A percentile compares a stretch with the other conserved stretches of the same genome.
These are phyloP conservation scores for Acanthochromis polyacanthus DNA, from an alignment of 2,113 vertebrate species.

Conservation along the genomic window DNA sequence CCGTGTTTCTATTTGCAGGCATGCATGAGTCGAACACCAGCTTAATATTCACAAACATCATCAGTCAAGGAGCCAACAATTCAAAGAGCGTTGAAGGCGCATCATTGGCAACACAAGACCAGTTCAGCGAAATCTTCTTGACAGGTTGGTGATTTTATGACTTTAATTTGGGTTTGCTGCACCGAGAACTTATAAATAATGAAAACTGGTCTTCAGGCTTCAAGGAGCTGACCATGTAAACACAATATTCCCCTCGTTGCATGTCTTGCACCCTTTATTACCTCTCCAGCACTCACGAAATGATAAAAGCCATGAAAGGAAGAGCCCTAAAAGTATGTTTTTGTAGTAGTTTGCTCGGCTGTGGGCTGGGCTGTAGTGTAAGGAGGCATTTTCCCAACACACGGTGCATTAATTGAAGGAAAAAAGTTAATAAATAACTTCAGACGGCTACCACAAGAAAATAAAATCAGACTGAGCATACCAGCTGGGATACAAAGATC, in stretches of 20 bases:
- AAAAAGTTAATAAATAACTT: slow-evolving; percentile 11
- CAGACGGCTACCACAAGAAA: background rate
- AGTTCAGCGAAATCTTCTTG: background rate
- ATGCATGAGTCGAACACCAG: background rate
- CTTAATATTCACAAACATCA: slow-evolving; percentile 13
- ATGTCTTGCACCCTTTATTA: background rate
- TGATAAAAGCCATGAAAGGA: background rate
- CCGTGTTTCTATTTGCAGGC: slow-evolving; percentile 11
- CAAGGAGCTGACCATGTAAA: background rate
- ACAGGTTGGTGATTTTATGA: background rate
- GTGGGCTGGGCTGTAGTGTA: background rate
- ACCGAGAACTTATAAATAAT: background rate
- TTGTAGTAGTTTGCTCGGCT: background rate
- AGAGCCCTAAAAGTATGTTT: background rate
- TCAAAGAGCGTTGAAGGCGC: background rate
- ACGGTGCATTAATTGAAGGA: background rate
- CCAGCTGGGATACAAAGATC: slow-evolving; percentile 5
- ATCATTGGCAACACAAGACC: background rate
- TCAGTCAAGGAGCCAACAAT: background rate
- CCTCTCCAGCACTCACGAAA: background rate
- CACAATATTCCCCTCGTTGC: background rate
- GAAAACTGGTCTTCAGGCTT: background rate
- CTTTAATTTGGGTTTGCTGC: background rate
- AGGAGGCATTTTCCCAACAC: slow-evolving; percentile 14
- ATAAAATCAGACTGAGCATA: slow-evolving; percentile 19